Evolutionary conservation across 2,113 vertebrate genomes (phyloP).

Genomic region (Cisticola juncidis): DNA sequence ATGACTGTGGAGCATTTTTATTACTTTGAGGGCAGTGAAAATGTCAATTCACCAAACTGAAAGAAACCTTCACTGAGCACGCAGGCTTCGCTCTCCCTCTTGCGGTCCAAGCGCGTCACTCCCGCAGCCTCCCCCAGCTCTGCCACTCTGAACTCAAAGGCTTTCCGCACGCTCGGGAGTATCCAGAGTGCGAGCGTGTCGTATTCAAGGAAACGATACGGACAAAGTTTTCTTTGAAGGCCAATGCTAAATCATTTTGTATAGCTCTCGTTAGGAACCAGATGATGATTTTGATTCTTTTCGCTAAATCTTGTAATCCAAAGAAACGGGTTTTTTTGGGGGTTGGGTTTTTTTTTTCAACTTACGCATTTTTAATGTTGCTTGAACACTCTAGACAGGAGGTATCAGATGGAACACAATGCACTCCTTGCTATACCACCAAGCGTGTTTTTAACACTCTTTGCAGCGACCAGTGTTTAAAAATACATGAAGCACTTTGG

Average conservation of each 20-base stretch:
- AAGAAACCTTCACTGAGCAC: not conserved
- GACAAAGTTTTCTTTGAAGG: not conserved
- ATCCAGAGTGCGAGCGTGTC: not conserved
- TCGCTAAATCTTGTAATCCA: not conserved
- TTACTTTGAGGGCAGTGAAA: not conserved
- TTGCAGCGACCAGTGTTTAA: not conserved
- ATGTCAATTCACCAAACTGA: not conserved
- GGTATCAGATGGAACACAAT: fast-evolving
- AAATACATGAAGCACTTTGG: not conserved
- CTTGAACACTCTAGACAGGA: not conserved
- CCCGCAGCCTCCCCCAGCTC: not conserved
- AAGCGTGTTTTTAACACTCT: not conserved
- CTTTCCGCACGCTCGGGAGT: fast-evolving
- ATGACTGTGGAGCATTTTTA: not conserved
- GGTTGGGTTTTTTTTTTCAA: not conserved
- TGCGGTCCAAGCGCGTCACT: not conserved
- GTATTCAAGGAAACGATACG: fast-evolving
- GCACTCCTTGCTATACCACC: not conserved
- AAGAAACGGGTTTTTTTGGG: not conserved
- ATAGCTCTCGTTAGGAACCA: not conserved
- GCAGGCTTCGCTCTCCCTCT: constrained; percentile 40
- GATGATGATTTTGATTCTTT: not conserved
- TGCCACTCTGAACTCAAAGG: fast-evolving
- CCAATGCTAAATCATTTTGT: not conserved
- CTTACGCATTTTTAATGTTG: not conserved